These are phyloP conservation scores for Gasterosteus aculeatus DNA, from an alignment of 2,113 vertebrate genomes.

Conservation along the genomic window DNA sequence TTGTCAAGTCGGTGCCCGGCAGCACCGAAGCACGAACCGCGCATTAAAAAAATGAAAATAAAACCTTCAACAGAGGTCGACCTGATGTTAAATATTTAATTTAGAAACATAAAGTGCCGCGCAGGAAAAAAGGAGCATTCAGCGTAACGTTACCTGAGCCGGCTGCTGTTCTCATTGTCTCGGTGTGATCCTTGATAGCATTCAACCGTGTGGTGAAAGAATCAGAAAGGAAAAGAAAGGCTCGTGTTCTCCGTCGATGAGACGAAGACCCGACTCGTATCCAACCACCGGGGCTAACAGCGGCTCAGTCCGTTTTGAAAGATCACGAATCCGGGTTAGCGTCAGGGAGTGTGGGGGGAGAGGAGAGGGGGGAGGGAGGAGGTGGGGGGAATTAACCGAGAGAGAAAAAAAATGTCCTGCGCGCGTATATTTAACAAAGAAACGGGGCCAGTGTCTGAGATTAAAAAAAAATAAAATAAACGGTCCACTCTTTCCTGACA, in stretches of 20 bases:
- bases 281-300: slow-evolving; percentile 35
- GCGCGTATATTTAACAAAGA: slow-evolving; percentile 11
- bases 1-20: neutral
- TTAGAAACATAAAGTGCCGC: no score
- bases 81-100: no score
- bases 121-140: neutral
- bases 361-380: no score
- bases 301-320: slow-evolving; percentile 26
- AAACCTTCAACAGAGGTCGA: neutral
- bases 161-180: slow-evolving; percentile 67
- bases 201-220: slow-evolving; percentile 16
- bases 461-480: no score
- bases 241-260: slow-evolving; percentile 7
- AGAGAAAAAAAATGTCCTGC: neutral
- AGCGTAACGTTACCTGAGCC: slow-evolving; percentile 64
- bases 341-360: neutral
- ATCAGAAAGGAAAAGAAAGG: neutral
- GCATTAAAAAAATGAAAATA: neutral
- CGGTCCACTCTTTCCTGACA: slow-evolving; percentile 13
- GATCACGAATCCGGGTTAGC: slow-evolving; percentile 20
- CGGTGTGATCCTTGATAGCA: slow-evolving; percentile 53
- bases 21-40: neutral
- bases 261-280: slow-evolving; percentile 3
- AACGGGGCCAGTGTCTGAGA: neutral
- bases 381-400: neutral